A percentile compares a stretch with the other conserved stretches of the same genome.
phyloP scores from a whole-genome alignment of 2,113 vertebrate species.

The Etia nguti region DNA sequence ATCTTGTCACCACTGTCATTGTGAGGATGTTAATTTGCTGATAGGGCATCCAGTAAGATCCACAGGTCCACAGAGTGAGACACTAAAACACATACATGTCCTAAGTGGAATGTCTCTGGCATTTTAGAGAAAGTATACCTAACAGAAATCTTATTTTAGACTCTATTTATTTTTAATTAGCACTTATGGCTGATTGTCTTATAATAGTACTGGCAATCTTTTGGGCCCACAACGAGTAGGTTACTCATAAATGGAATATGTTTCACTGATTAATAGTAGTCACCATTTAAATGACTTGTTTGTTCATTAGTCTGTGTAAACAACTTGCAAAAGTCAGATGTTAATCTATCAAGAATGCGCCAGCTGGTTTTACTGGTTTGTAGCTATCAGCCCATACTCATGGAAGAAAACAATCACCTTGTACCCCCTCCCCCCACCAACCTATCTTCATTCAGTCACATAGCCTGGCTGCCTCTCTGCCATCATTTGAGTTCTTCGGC shows the following conservation, averaged over 20 bases:
- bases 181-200: background rate
- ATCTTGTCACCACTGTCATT: background rate
- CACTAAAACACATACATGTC: background rate
- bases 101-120: background rate
- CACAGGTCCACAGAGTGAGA: background rate
- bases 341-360: fast-evolving
- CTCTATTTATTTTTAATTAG: background rate
- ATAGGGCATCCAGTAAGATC: background rate
- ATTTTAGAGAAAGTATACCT: background rate
- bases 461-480: background rate
- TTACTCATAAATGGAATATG: background rate
- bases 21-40: background rate
- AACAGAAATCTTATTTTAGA: background rate
- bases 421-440: background rate
- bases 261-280: background rate
- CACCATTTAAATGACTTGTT: background rate
- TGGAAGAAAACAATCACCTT: background rate
- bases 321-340: background rate
- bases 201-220: fast-evolving
- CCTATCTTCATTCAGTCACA: background rate
- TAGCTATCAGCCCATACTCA: background rate
- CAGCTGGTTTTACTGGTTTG: background rate
- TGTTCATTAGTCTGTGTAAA: background rate
- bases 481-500: background rate
- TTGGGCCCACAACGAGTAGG: background rate